phyloP scores from a whole-genome alignment of 1,140 invertebrate species.

The Neocloeon triangulifer region DNA sequence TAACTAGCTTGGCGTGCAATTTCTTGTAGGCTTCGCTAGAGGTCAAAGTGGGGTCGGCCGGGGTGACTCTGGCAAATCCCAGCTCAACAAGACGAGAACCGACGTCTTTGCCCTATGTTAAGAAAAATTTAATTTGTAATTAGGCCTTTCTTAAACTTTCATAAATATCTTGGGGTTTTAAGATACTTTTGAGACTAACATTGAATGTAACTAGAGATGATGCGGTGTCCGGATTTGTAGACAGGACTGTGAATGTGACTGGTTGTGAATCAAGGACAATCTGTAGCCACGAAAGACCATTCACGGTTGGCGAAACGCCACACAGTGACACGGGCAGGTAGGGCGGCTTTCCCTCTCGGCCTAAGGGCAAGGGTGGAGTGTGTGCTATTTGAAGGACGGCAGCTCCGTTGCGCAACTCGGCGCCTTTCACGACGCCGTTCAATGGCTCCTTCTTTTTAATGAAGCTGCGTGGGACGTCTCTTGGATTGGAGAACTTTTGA shows the following conservation, averaged over 20 bases:
- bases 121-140: not conserved
- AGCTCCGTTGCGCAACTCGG: not conserved
- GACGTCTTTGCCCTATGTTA: not conserved
- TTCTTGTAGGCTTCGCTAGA: not conserved
- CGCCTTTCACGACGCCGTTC: not conserved
- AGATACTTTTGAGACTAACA: not conserved
- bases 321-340: not conserved
- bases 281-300: conserved; percentile 1
- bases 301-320: not conserved
- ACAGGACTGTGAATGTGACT: not conserved
- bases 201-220: not conserved
- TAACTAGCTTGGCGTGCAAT: not conserved
- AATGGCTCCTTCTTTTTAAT: not conserved
- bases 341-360: not conserved
- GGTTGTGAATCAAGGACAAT: not conserved
- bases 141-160: not conserved
- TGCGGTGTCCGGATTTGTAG: not conserved
- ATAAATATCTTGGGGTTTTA: not conserved
- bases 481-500: not conserved
- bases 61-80: conserved; percentile 1
- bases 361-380: not conserved
- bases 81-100: not conserved
- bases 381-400: not conserved
- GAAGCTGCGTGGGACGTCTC: not conserved
- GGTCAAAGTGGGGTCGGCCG: not conserved